Base-by-base conservation (phyloP, 2,888 invertebrate species). In the Hemaris fuciformis region DNA sequence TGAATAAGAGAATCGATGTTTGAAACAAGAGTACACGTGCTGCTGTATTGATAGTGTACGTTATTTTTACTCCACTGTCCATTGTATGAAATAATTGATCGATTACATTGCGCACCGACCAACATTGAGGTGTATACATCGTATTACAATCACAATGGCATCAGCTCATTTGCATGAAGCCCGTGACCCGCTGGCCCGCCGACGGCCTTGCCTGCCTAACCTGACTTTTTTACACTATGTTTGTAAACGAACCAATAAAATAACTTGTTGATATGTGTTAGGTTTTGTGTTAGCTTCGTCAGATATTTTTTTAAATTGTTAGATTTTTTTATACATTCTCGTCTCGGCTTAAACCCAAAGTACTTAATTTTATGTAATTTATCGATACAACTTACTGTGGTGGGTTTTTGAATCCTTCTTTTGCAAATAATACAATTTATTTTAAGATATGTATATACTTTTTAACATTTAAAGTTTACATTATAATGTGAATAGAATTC, bases 101-200 rank as follows among this genome's bases (percentile, higher is more conserved):
- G 38, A 38, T 38, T n/a, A 38, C 5, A 38, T n/a, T n/a, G n/a
- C n/a, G 38, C 38, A 38, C 13, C n/a, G 38, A 38, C 13, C n/a
- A 38, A 43, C 18, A 18, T 5, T 20, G 38, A 18, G 22, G 61
- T 62, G 61, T 57, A 65, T 38, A 48, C 18, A 46, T 13, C 46
- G 60, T 57, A 46, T 46, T 64, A 68, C 80, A 81, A 84, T 84
- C 75, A 81, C 85, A 81, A 84, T 83, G 74, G 78, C 80, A 81
- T 81, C 85, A 73, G 72, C 76, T 84, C 76, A 87, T 87, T 88
- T 85, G 87, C 88, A 88, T 87, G 73, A 71, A 79, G 88, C 78
- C 87, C 89, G 83, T 89, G 89, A 89, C 89, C 89, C 73, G 80
- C 46, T 85, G 84, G 70, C 81, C 81, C 75, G 75, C 42, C 67